Conservation (phyloP, 1,140 invertebrate genomes). For the Macrosteles quadrilineatus region DNA sequence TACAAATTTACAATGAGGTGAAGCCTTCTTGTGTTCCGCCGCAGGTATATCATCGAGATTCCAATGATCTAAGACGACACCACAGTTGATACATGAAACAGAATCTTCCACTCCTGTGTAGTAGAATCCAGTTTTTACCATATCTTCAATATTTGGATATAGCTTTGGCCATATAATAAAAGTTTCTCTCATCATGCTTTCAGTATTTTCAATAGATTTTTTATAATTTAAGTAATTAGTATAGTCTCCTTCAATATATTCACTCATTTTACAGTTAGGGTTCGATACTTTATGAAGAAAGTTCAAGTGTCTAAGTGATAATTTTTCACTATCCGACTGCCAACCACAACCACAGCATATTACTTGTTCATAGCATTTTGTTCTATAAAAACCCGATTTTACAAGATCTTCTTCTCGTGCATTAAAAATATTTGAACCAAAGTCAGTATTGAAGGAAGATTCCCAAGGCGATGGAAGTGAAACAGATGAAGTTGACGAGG, state of each 20-base stretch:
- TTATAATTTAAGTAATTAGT: neutral
- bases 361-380: slow-evolving; percentile 5
- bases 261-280: neutral
- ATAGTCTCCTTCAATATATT: neutral
- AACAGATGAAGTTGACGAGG: no score
- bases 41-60: neutral
- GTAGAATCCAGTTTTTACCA: slow-evolving; percentile 25
- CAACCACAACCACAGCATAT: slow-evolving; percentile 2
- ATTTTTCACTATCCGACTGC: neutral
- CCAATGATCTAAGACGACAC: slow-evolving; percentile 3
- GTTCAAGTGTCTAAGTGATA: neutral
- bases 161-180: neutral
- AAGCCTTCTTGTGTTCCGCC: slow-evolving; percentile 11
- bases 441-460: neutral
- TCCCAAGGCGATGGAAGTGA: no score
- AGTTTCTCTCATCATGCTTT: slow-evolving; percentile 5
- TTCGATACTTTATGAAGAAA: neutral
- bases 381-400: neutral
- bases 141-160: slow-evolving; percentile 21
- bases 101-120: slow-evolving; percentile 19
- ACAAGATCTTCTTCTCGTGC: neutral
- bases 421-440: neutral
- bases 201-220: neutral
- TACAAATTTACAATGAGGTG: slow-evolving; percentile 27
- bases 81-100: slow-evolving; percentile 3